phyloP scores from a whole-genome alignment of 2,113 vertebrate genomes.

The Pseudorasbora parva region DNA sequence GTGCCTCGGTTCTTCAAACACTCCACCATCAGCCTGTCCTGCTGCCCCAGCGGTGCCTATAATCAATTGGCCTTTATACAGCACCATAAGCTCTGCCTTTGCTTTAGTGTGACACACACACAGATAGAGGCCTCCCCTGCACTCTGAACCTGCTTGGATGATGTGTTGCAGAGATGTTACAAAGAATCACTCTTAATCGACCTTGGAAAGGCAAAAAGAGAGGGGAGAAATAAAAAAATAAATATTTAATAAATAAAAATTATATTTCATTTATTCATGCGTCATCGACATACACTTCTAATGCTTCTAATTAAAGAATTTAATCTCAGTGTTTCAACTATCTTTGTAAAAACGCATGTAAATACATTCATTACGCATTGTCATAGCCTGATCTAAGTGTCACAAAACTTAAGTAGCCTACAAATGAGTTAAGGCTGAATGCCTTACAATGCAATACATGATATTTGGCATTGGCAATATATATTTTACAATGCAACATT shows the following conservation, averaged over 20 bases:
- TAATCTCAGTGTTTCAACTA: background rate
- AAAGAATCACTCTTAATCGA: constrained; percentile 28
- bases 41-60: constrained; percentile 37
- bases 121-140: constrained; percentile 42
- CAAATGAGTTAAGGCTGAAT: background rate
- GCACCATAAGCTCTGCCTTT: constrained; percentile 22
- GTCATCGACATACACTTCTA: background rate
- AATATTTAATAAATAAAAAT: too few relatives aligned
- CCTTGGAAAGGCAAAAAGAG: constrained; percentile 5
- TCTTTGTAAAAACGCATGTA: background rate
- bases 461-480: too few relatives aligned
- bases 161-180: constrained; percentile 15
- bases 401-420: too few relatives aligned
- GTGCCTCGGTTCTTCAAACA: constrained; percentile 36
- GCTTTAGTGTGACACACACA: constrained; percentile 61
- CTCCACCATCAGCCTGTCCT: constrained; percentile 21
- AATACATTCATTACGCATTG: background rate
- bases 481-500: background rate
- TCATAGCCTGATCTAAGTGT: too few relatives aligned
- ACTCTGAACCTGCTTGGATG: constrained; percentile 26
- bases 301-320: background rate
- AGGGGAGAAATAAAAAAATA: too few relatives aligned
- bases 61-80: constrained; percentile 48
- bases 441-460: background rate
- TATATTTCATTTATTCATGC: constrained; percentile 1